A percentile compares a stretch with the other conserved stretches of the same genome.
phyloP scores from a whole-genome alignment of 64 coral and sea anemone species.

The Pocillopora damicornis region DNA sequence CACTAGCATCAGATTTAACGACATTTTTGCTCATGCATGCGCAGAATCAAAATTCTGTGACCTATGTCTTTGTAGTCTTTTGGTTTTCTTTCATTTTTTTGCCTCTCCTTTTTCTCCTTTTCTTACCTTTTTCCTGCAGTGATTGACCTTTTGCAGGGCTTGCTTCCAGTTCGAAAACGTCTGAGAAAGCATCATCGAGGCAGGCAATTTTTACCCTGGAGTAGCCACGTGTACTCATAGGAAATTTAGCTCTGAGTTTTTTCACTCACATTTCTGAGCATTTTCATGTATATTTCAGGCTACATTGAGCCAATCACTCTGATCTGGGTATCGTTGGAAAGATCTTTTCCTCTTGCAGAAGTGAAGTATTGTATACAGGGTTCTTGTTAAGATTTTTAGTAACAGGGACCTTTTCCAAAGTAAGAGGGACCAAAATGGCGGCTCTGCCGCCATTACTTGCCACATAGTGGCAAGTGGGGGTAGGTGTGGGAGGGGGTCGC shows the following conservation, averaged over 20 bases:
- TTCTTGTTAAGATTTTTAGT: constrained; percentile 20
- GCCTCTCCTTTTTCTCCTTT: too few species aligned
- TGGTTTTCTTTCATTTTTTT: too few species aligned
- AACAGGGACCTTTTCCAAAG: constrained; percentile 12
- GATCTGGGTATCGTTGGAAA: constrained; percentile 16
- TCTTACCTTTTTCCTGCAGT: too few species aligned
- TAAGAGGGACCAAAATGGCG: constrained; percentile 26
- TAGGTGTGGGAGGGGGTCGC: background rate
- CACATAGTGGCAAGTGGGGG: constrained; percentile 13
- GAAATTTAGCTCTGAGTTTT: background rate
- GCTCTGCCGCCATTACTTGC: background rate
- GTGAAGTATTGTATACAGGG: background rate
- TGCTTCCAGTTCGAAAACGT: background rate
- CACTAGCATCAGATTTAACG: too few species aligned
- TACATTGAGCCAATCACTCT: constrained; percentile 3
- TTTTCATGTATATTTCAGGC: constrained; percentile 21
- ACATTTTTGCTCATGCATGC: too few species aligned
- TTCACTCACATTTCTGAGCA: background rate
- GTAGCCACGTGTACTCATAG: background rate
- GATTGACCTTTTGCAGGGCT: background rate
- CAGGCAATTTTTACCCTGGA: background rate
- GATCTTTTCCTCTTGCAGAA: constrained; percentile 2
- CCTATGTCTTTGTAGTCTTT: too few species aligned
- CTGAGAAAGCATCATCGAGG: constrained; percentile 15
- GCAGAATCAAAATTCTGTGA: too few species aligned